These are phyloP conservation scores for Willowsia nigromaculata DNA, from an alignment of 2,888 invertebrate genomes.

Conservation along the genomic window DNA sequence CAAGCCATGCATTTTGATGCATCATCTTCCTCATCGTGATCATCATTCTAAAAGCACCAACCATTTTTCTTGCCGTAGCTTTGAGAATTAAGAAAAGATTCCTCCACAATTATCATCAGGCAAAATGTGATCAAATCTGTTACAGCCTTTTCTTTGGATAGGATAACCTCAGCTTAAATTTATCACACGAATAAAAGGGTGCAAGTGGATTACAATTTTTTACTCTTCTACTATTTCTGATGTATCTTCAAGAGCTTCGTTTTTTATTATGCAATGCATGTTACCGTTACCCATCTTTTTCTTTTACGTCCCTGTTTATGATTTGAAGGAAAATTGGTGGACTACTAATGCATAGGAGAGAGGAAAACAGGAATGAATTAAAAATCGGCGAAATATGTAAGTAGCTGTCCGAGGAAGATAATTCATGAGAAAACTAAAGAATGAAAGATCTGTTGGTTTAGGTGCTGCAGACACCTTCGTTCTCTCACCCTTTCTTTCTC, in stretches of 20 bases:
- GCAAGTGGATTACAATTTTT: too few relatives aligned
- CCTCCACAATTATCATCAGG: not conserved
- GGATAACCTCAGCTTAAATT: too few relatives aligned
- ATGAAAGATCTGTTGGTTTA: not conserved
- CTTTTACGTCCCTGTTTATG: too few relatives aligned
- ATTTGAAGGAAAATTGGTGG: too few relatives aligned
- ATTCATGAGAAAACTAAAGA: not conserved
- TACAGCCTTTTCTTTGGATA: not conserved
- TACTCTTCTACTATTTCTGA: too few relatives aligned
- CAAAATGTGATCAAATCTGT: not conserved
- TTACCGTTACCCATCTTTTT: too few relatives aligned
- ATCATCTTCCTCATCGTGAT: constrained; percentile 43
- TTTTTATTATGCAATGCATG: too few relatives aligned
- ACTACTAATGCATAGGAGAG: too few relatives aligned
- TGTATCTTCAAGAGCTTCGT: too few relatives aligned
- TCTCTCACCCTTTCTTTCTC: not conserved
- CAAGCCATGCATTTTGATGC: constrained; percentile 59
- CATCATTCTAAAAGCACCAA: constrained; percentile 35
- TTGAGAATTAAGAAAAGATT: not conserved
- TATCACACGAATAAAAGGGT: too few relatives aligned
- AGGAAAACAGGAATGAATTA: too few relatives aligned
- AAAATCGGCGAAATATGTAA: not conserved
- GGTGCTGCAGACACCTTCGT: not conserved
- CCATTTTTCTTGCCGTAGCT: not conserved
- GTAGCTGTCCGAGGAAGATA: not conserved